Percentiles rank a stretch among this genome's conserved stretches.
phyloP scores from a whole-genome alignment of 2,888 invertebrate species.

The Volucella zonaria region DNA sequence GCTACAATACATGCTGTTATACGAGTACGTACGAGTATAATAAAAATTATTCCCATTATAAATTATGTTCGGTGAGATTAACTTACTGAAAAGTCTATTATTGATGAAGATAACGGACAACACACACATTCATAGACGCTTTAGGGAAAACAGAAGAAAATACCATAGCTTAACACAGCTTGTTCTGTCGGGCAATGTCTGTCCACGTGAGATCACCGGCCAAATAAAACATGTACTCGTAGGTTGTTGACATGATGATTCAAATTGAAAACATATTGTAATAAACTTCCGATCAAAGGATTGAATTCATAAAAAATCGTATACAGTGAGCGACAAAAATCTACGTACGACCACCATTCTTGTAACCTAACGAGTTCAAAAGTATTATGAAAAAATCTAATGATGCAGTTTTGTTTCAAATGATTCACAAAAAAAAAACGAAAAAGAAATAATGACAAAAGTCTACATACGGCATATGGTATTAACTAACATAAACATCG shows the following conservation, averaged over 20 bases:
- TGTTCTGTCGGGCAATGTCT: slow-evolving; percentile 42
- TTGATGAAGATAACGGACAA: slow-evolving; percentile 32
- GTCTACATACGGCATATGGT: no score
- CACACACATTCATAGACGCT: slow-evolving; percentile 19
- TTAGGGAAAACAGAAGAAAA: slow-evolving; percentile 28
- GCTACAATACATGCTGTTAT: not conserved
- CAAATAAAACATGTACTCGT: slow-evolving; percentile 6
- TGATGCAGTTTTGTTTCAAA: no score
- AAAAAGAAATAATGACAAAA: no score
- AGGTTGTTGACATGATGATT: slow-evolving; percentile 30
- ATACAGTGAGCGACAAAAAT: no score
- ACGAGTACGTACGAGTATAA: no score
- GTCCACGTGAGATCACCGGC: slow-evolving; percentile 16
- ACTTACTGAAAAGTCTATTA: not conserved
- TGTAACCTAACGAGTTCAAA: no score
- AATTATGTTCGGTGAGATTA: slow-evolving; percentile 11
- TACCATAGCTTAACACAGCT: not conserved
- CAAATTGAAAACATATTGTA: not conserved
- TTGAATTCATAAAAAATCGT: not conserved
- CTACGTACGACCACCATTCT: no score
- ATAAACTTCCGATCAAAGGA: not conserved
- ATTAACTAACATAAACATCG: no score
- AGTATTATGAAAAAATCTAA: no score
- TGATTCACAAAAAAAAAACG: no score
- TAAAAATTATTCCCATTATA: slow-evolving; percentile 29